phyloP scores from a whole-genome alignment of 2,797 vertebrate species.

The Hydrophis major region DNA sequence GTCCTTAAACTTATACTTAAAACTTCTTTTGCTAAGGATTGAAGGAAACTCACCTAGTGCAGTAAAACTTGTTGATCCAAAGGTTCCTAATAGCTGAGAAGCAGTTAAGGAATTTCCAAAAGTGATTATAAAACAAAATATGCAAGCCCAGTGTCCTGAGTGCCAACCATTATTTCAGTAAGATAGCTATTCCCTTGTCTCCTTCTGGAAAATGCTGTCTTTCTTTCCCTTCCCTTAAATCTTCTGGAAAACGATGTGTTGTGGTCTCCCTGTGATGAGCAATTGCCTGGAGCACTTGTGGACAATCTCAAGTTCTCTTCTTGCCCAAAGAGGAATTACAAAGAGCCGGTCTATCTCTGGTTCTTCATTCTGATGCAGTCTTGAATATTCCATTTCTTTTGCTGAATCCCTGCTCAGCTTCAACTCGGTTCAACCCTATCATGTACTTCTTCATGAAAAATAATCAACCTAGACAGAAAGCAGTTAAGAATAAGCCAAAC shows the following conservation, averaged over 20 bases:
- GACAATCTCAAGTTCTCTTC: not conserved
- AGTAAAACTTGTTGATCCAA: not conserved
- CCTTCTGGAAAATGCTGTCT: not conserved
- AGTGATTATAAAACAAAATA: not conserved
- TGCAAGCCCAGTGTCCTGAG: not conserved
- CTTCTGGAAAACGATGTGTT: not conserved
- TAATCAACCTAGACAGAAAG: slow-evolving; percentile 13
- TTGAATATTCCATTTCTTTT: not conserved
- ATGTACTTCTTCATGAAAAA: slow-evolving; percentile 59
- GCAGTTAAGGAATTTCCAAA: not conserved
- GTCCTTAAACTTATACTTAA: not conserved
- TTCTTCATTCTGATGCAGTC: not conserved
- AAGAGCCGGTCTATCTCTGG: not conserved
- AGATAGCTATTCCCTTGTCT: not conserved
- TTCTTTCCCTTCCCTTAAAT: not conserved
- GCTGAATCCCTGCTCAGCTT: not conserved
- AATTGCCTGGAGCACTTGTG: not conserved
- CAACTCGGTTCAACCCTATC: slow-evolving; percentile 28
- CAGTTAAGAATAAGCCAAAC: not conserved
- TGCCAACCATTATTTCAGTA: not conserved
- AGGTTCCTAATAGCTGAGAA: not conserved
- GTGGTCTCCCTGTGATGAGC: not conserved
- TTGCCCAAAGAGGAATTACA: not conserved
- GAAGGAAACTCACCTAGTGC: not conserved
- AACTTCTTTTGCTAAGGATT: not conserved